phyloP scores from a whole-genome alignment of 2,888 invertebrate genomes.

The Nemapogon koenigi region DNA sequence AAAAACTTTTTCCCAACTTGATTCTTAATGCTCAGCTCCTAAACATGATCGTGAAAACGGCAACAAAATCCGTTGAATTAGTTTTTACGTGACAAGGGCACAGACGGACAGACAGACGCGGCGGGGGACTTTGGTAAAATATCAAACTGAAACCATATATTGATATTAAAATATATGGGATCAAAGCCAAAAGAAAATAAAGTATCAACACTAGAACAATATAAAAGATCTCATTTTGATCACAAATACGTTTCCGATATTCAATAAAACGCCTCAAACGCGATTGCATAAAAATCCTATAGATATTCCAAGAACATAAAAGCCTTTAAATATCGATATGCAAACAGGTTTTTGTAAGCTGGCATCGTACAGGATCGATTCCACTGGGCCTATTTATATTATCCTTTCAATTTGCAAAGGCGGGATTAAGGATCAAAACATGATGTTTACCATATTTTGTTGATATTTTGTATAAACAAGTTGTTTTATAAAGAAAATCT shows the following conservation, averaged over 20 bases:
- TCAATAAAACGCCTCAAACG: constrained; percentile 51
- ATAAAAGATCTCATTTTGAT: constrained; percentile 43
- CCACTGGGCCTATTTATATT: constrained; percentile 25
- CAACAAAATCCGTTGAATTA: too few species aligned
- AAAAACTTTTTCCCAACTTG: too few species aligned
- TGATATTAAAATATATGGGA: too few species aligned
- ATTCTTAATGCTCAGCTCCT: too few species aligned
- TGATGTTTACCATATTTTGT: too few species aligned
- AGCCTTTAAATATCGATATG: constrained; percentile 37
- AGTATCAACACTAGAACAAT: constrained; percentile 35
- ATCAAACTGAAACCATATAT: too few species aligned
- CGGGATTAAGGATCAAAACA: too few species aligned
- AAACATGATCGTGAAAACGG: too few species aligned
- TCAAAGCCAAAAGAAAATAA: constrained; percentile 35
- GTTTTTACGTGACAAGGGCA: too few species aligned
- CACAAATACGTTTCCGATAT: constrained; percentile 52
- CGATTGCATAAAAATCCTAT: constrained; percentile 36
- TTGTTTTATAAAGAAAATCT: too few species aligned
- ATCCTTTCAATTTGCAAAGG: constrained; percentile 25
- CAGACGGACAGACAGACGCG: too few species aligned
- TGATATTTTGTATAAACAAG: too few species aligned
- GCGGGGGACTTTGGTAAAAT: constrained; percentile 16
- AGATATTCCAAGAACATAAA: constrained; percentile 23
- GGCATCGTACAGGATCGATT: constrained; percentile 23
- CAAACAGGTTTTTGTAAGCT: constrained; percentile 29